Base-by-base conservation (phyloP, 1,140 invertebrate genomes). In the Thalassaphorura encarpata region DNA sequence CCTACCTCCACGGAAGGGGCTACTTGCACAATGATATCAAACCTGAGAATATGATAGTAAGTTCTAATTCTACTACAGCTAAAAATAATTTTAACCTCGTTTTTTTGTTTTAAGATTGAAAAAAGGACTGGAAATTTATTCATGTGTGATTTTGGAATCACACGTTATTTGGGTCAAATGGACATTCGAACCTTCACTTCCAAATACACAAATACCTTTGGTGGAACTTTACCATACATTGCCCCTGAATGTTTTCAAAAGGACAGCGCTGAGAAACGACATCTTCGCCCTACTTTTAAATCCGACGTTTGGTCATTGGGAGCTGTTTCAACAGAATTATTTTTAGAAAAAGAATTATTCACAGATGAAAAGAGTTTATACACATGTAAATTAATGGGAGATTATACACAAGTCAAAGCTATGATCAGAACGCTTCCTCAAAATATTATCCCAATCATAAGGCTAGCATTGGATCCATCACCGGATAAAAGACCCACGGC, bases 21-120 rank as follows among this genome's bases (percentile, higher is more conserved):
- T 51, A 36, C 21, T 39, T 33, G 21, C 49, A 51, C 29, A 27
- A 28, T 39, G 49, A 51, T 23, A 51, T 51, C 49, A 51, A 51
- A 51, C 49, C 49, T 19, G 5, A 51, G 11, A 51, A 51, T 51
- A 51, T 51, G 28, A 51, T 51, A 29, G 49, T 51, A 29, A 13
- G 24, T 43, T 11, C 6, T 6, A 49, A 29, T 49, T 49, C 11
- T 8, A 13, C 13, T 13, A 18, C 15, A 15, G 11, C 21, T 45
- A 6, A 13, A 18, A 13, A 11, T 6, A 45, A 18, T 45, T 11
- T 36, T 36, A n/a, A 36, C 33, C 33, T 36, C n/a, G 33, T 11
- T 36, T n/a, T 36, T 36, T 36, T 11, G n/a, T 36, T 11, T 36
- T 11, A 6, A 51, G 49, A 27, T 51, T 51, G 49, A 51, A 11